phyloP scores from a whole-genome alignment of 2,113 vertebrate species.

The Pachypanchax playfairii region DNA sequence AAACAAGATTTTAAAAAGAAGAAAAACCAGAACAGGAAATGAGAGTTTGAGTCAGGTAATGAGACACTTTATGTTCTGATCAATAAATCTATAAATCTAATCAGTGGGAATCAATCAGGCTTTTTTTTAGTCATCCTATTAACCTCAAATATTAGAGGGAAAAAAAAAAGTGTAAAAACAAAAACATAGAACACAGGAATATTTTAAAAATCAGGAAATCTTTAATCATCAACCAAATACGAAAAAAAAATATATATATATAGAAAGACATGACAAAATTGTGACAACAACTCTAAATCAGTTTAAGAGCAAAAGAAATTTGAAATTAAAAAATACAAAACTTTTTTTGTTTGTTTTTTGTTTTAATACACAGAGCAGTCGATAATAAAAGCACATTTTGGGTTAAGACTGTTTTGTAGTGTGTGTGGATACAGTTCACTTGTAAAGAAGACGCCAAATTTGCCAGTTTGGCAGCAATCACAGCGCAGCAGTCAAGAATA shows the following conservation, averaged over 20 bases:
- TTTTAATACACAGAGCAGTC: conserved; percentile 57
- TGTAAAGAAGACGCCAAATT: conserved; percentile 72
- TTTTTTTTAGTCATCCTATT: conserved; percentile 18
- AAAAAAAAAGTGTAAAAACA: conserved; percentile 23
- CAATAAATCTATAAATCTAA: conserved; percentile 73
- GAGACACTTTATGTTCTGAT: conserved; percentile 62
- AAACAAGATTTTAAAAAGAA: too few relatives aligned
- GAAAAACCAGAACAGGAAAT: conserved; percentile 60
- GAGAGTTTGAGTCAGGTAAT: conserved; percentile 71
- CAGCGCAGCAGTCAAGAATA: conserved; percentile 74
- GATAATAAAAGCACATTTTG: conserved; percentile 73
- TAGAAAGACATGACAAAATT: conserved; percentile 72
- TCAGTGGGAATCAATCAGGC: conserved; percentile 56
- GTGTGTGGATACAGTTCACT: conserved; percentile 58
- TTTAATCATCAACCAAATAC: conserved; percentile 82
- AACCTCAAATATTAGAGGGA: conserved; percentile 39
- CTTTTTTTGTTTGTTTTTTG: conserved; percentile 12
- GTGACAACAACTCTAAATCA: conserved; percentile 59
- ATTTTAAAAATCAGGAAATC: conserved; percentile 73
- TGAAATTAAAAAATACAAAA: conserved; percentile 48
- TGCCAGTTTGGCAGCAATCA: conserved; percentile 74
- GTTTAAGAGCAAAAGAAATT: conserved; percentile 42
- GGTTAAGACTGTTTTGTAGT: conserved; percentile 56
- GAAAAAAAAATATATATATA: conserved; percentile 61
- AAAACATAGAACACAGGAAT: conserved; percentile 30